Conservation (phyloP, 2,888 invertebrate genomes). For the Coenonympha arcania region DNA sequence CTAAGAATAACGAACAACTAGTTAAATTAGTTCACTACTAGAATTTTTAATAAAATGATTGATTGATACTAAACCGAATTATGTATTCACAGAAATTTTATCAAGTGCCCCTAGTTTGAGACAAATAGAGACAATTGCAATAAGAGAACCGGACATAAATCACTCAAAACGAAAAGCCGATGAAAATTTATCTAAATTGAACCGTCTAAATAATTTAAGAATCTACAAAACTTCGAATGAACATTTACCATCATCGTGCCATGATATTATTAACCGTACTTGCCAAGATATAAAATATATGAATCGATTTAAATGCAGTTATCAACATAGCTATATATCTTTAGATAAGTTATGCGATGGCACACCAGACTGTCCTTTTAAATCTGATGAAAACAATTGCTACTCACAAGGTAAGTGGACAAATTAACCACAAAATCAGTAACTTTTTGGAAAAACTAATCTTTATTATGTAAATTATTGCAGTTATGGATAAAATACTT, state of each 20-base stretch:
- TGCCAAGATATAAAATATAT: constrained; percentile 43
- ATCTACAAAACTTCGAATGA: neutral
- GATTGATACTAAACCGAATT: too few species aligned
- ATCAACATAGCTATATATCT: constrained; percentile 33
- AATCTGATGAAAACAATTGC: constrained; percentile 52
- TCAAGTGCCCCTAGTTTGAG: too few species aligned
- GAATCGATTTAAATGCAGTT: constrained; percentile 40
- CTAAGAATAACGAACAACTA: too few species aligned
- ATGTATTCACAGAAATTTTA: too few species aligned
- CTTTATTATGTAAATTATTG: constrained; percentile 27
- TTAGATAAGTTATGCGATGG: constrained; percentile 51
- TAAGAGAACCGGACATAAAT: too few species aligned
- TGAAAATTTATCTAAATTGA: neutral
- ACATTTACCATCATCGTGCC: constrained; percentile 4
- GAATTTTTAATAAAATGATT: too few species aligned
- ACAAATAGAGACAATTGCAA: too few species aligned
- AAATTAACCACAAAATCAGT: neutral
- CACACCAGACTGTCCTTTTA: constrained; percentile 42
- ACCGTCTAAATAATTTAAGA: neutral
- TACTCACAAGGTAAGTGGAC: constrained; percentile 38
- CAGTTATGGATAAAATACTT: constrained; percentile 40
- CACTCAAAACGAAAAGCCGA: too few species aligned
- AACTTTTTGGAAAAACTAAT: neutral
- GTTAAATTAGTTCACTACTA: too few species aligned
- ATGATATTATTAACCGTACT: constrained; percentile 24